Evolutionary conservation across 2,113 vertebrate species (phyloP), one percentile per base, ranked within the genome.

Genomic region (Epinephelus moara): DNA sequence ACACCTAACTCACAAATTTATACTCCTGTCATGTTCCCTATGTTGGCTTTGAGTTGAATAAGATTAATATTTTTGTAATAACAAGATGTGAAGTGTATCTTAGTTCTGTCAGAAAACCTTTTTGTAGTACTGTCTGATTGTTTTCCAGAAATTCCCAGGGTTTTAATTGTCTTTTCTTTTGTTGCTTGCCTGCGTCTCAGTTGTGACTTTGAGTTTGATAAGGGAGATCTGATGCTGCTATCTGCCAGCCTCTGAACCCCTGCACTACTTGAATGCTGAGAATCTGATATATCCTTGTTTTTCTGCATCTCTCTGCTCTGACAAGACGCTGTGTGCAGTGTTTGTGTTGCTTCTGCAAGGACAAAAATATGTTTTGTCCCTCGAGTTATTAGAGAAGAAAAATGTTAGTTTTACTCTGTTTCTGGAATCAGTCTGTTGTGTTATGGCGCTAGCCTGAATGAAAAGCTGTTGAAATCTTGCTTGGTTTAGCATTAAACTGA

Each of bases 31-130:
- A 71, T 49, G 55, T 79, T 84, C 14, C 37, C 23, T 25, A 13
- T 75, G 42, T 60, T 80, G 37, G 61, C 57, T 88, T 82, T 81
- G 67, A 85, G 81, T 84, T 92, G 30, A 90, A 82, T 57, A 78
- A 90, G 88, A 92, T 83, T 40, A 91, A 94, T 93, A 93, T 93
- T 94, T 94, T 94, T 94, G 87, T 94, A 94, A 83, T 61, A 62
- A 70, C 2, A 60, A 86, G 71, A 75, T 84, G 86, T 90, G 86
- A 84, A 52, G 74, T 90, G 89, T 75, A 75, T 84, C 67, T 87
- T 73, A 82, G 85, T 88, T 86, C 71, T 86, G 85, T 90, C 79
- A 45, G 79, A 78, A 84, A 85, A 56, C 19, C 27, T 88, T 79
- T 78, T 75, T 81, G 81, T 90, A 84, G 87, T 85, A 57, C 40